Conservation (phyloP, 2,797 vertebrate genomes). For the Pteronotus mesoamericanus region DNA sequence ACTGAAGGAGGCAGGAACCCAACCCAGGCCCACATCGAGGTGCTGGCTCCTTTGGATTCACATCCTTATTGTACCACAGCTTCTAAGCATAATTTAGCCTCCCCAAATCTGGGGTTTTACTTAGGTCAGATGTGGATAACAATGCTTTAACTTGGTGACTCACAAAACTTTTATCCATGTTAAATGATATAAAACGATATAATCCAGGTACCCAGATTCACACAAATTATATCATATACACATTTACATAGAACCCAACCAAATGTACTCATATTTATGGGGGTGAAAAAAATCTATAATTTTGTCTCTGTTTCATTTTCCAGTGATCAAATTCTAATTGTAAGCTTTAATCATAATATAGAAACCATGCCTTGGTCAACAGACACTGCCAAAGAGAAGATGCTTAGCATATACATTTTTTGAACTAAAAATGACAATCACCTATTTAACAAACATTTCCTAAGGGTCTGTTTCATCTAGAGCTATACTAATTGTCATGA, state of each 20-base stretch:
- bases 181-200: too few species aligned
- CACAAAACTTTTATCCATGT: too few species aligned
- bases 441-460: not conserved
- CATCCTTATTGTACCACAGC: not conserved
- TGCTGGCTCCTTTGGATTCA: not conserved
- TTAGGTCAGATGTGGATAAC: too few species aligned
- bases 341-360: not conserved
- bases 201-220: too few species aligned
- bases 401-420: not conserved
- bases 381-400: not conserved
- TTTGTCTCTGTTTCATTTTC: not conserved
- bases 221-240: too few species aligned
- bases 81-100: not conserved
- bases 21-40: not conserved
- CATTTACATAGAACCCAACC: too few species aligned
- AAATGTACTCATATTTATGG: not conserved
- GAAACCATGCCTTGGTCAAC: not conserved
- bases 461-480: not conserved
- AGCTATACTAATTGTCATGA: not conserved
- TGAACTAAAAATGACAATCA: not conserved
- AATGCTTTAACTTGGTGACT: too few species aligned
- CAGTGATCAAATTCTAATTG: not conserved
- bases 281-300: not conserved
- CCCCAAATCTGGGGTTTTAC: not conserved
- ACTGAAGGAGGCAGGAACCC: not conserved